These are phyloP conservation scores for Hiodon tergisus DNA, from an alignment of 2,113 vertebrate species.

Conservation along the genomic window DNA sequence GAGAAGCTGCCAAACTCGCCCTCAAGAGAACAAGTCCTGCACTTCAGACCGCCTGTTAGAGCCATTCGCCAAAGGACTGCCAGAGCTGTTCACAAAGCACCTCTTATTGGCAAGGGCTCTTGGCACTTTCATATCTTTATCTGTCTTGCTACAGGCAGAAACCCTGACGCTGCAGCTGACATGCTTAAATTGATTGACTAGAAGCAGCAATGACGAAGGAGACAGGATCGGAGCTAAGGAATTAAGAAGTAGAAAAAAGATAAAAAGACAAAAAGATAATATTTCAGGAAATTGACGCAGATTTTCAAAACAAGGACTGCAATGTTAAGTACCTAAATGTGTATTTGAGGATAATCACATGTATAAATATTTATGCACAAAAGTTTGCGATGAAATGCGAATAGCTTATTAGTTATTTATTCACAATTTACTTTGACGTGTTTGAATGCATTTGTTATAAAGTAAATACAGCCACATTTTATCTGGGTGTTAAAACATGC, in stretches of 20 bases:
- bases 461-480: no score
- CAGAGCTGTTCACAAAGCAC: background rate
- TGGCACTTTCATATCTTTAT: background rate
- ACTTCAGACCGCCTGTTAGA: background rate
- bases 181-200: background rate
- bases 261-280: background rate
- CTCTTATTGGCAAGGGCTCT: background rate
- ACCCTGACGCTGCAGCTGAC: slow-evolving; percentile 8
- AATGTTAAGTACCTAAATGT: no score
- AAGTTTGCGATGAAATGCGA: background rate
- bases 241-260: background rate
- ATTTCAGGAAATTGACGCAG: background rate
- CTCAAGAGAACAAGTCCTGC: background rate
- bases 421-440: no score
- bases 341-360: no score
- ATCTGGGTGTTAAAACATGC: no score
- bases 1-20: no score
- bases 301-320: no score
- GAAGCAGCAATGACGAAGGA: background rate
- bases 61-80: background rate
- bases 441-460: no score
- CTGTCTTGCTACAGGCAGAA: slow-evolving; percentile 4
- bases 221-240: background rate
- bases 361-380: background rate
- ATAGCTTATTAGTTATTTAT: background rate